Percentiles rank a stretch among this genome's conserved stretches.
phyloP scores from a whole-genome alignment of 2,888 invertebrate genomes.

The Troglohyphantes excavatus region DNA sequence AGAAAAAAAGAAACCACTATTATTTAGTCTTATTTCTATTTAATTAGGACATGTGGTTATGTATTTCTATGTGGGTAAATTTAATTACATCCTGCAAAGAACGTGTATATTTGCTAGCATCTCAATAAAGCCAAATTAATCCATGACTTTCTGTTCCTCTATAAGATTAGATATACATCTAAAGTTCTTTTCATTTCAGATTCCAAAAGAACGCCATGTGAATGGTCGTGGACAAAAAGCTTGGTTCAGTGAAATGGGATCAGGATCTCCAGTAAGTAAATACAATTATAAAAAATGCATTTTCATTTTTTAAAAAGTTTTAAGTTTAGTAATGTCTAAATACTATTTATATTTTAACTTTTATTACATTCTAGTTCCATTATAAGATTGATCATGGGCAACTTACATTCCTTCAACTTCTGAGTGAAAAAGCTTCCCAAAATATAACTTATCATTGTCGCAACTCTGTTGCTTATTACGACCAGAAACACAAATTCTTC shows the following conservation, averaged over 20 bases:
- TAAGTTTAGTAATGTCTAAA: background rate
- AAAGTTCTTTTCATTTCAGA: conserved; percentile 78
- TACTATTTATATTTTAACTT: background rate
- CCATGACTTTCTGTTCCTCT: too few species aligned
- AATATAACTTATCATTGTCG: conserved; percentile 93
- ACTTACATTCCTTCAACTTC: conserved; percentile 91
- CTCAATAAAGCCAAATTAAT: too few species aligned
- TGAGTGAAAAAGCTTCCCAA: conserved; percentile 90
- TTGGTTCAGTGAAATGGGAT: conserved; percentile 89
- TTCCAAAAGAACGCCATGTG: conserved; percentile 80
- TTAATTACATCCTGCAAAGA: too few species aligned
- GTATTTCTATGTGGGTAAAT: too few species aligned
- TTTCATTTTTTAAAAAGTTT: background rate
- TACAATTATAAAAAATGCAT: background rate
- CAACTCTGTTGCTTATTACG: conserved; percentile 90
- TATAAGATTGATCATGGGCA: conserved; percentile 94
- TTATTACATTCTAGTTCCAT: conserved; percentile 86
- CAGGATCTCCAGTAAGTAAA: conserved; percentile 87
- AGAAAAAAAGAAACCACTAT: too few species aligned
- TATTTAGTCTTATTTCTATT: too few species aligned
- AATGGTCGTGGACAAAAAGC: conserved; percentile 77
- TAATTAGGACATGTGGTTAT: too few species aligned
- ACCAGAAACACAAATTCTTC: conserved; percentile 87
- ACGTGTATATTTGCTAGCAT: too few species aligned
- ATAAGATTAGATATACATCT: background rate